Evolutionary conservation across 2,888 invertebrate species (phyloP), one percentile per base, ranked within the genome.

Genomic region (Gasteruption jaculator): DNA sequence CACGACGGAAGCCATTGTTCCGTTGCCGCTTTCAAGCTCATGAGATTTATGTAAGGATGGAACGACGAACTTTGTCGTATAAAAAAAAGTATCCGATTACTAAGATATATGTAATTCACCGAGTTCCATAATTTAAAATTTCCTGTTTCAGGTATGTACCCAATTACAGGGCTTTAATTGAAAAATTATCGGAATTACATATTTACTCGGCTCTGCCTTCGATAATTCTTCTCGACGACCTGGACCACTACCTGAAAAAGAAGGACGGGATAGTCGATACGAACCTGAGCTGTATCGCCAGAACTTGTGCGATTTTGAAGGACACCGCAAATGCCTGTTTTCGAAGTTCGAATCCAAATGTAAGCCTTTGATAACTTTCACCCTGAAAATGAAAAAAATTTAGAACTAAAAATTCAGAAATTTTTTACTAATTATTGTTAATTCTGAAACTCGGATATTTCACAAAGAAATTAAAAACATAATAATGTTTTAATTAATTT

Each of bases 1-100:
- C 70, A 70, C 41, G 66, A 66, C 40, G 54, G 62, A 51, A 51
- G 44, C 31, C 51, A 57, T 48, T 54, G 62, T 24, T 43, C 56
- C 29, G 49, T 56, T n/a, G 53, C 56, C 19, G 50, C 57, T 36
- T 58, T 65, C 33, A 61, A 59, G 40, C 48, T 63, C 45, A 63
- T 70, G 40, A 62, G 58, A 56, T 69, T 70, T 50, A 58, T 68
- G 70, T 70, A 53, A 57, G 60, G 35, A 16, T 11, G 29, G 1
- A 38, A 30, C 18, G 20, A 16, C 4, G 14, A 19, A 33, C 19
- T 33, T 36, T 20, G 21, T 32, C n/a, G n/a, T n/a, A n/a, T n/a
- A n/a, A n/a, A n/a, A n/a, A n/a, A n/a, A n/a, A n/a, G n/a, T n/a
- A n/a, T n/a, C n/a, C n/a, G n/a, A n/a, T n/a, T n/a, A n/a, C n/a